Evolutionary conservation across 1,140 invertebrate genomes (phyloP).

Genomic region (Cyphomyrmex costatus): DNA sequence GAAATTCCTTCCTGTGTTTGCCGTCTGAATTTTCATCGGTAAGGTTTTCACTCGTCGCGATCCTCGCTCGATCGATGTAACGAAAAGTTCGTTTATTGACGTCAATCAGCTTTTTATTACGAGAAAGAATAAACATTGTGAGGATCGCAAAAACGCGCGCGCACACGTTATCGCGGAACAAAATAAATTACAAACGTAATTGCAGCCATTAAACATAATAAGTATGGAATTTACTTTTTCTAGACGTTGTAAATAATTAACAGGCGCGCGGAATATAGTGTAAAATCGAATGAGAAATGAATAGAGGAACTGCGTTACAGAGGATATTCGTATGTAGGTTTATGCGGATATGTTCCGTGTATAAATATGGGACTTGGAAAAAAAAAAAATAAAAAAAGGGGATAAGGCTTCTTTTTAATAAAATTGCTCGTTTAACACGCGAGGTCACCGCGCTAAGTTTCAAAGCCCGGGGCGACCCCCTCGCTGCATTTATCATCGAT

Average conservation of each 20-base stretch:
- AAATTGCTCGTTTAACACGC: neutral
- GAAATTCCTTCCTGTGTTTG: conserved; percentile 26
- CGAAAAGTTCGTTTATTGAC: neutral
- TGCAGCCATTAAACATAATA: conserved; percentile 35
- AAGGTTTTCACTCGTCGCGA: neutral
- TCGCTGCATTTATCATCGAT: conserved; percentile 31
- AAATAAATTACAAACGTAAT: conserved; percentile 29
- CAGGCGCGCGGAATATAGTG: neutral
- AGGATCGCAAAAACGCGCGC: neutral
- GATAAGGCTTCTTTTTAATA: conserved; percentile 10
- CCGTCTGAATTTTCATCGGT: neutral
- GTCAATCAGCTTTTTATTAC: conserved; percentile 18
- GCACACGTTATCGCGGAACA: neutral
- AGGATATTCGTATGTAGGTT: neutral
- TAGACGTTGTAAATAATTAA: conserved; percentile 26
- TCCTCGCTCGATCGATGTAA: neutral
- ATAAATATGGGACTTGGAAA: neutral
- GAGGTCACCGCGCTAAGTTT: neutral
- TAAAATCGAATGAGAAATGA: conserved; percentile 8
- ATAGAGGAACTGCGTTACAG: neutral
- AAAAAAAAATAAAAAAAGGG: neutral
- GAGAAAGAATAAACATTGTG: neutral
- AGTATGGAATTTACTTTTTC: conserved; percentile 27
- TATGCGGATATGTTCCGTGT: neutral
- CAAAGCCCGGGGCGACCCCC: neutral